A percentile compares a stretch with the other conserved stretches of the same genome.
Evolutionary conservation across 2,797 vertebrate species (phyloP).

Genomic region (Remorina albescens): DNA sequence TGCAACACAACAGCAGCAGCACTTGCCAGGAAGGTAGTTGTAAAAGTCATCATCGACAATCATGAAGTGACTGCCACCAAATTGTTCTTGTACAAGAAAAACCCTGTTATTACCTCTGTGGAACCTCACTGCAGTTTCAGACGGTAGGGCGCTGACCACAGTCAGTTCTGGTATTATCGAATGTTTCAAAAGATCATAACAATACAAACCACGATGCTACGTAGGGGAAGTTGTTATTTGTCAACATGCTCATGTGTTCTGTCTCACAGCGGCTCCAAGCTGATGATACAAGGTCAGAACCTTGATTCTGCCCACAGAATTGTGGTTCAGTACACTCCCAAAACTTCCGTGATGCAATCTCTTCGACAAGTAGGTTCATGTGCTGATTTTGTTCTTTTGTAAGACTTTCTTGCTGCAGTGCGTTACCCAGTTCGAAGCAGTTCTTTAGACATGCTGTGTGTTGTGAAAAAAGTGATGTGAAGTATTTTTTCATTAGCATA

Average conservation of each 20-base stretch:
- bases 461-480: neutral
- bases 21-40: constrained; percentile 61
- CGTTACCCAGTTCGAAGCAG: neutral
- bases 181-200: constrained; percentile 1
- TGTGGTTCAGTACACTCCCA: constrained; percentile 81
- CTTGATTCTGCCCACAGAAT: constrained; percentile 88
- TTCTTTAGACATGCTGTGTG: neutral
- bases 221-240: neutral
- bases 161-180: neutral
- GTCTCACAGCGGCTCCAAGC: constrained; percentile 82
- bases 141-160: constrained; percentile 76
- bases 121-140: constrained; percentile 88
- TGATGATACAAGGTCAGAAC: constrained; percentile 88
- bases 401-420: neutral
- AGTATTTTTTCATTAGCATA: neutral
- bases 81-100: constrained; percentile 86
- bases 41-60: constrained; percentile 86
- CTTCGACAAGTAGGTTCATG: constrained; percentile 66
- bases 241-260: constrained; percentile 6
- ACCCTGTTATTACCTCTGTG: constrained; percentile 84
- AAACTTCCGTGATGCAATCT: constrained; percentile 16
- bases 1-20: constrained; percentile 70
- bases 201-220: neutral
- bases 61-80: constrained; percentile 74
- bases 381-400: neutral